Evolutionary conservation across 2,113 vertebrate species (phyloP), one percentile per base, ranked within the genome.

Genomic region (Mustela lutreola): DNA sequence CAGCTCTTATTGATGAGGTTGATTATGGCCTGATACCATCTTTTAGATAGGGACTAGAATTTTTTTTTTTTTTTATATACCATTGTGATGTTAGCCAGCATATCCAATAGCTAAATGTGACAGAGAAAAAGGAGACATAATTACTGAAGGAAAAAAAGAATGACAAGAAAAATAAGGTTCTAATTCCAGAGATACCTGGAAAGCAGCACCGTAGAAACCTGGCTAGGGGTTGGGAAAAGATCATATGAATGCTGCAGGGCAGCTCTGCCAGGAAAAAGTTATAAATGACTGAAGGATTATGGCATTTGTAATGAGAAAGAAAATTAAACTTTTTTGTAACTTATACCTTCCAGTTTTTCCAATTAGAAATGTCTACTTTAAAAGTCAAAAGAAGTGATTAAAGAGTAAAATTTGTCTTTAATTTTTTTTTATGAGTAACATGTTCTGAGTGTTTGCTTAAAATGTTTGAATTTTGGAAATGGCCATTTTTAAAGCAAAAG

Each of bases 401-500:
- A 89, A 8, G 10, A 90, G 18, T 71, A 33, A 94, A 88, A 73
- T 53, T 24, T 89, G 4, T 56, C 58, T 91, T 94, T 82, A 83
- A 67, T 88, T 79, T 88, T 79, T 79, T 78, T 70, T 84, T 18
- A 48, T 56, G 81, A 63, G 12, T 71, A 65, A 58, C 24, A 79
- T 39, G 24, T 33, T 95, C 39, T 95, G 53, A 89, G 80, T 85
- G 48, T 90, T 53, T 95, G 31, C 28, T 78, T 91, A 87, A 92
- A 95, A 65, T 45, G 53, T 89, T 97, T 76, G 16, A 62, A 92
- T 94, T 97, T 86, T 89, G 42, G n/a, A 91, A 96, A 94, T 89
- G 28, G 48, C 3, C 45, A n/a, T 92, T 76, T 95, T 84, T 56
- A 92, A 97, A 78, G 36, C 24, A 75, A 84, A 96, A 80, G 28